These are phyloP conservation scores for Cyanoderma ruficeps DNA, from an alignment of 2,113 vertebrate genomes.

Conservation along the genomic window DNA sequence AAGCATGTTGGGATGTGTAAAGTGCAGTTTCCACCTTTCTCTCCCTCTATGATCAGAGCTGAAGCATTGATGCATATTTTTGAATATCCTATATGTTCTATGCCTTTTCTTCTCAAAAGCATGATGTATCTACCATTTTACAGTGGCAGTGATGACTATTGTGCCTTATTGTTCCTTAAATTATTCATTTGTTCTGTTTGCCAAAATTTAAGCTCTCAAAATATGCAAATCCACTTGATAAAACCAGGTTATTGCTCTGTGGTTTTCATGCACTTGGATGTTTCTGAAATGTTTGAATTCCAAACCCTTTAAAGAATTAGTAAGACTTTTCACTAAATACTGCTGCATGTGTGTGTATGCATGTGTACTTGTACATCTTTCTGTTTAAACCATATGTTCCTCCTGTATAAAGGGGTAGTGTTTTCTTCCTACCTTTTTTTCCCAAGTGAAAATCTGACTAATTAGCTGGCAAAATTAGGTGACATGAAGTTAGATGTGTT, in stretches of 20 bases:
- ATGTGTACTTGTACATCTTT: neutral
- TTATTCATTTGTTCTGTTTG: neutral
- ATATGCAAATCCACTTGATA: neutral
- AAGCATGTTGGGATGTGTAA: neutral
- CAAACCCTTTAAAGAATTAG: neutral
- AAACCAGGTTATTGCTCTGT: neutral
- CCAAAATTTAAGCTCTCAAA: neutral
- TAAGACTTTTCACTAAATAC: neutral
- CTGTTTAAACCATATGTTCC: neutral
- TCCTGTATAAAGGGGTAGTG: neutral
- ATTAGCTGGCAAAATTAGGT: neutral
- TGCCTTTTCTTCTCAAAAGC: neutral
- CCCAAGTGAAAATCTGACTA: neutral
- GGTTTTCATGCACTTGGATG: neutral
- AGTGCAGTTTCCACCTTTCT: neutral
- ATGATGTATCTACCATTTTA: neutral
- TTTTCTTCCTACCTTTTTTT: neutral
- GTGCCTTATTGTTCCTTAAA: neutral
- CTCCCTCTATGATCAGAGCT: neutral
- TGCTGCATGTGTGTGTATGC: fast-evolving
- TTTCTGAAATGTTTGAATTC: neutral
- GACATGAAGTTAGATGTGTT: neutral
- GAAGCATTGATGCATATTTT: neutral
- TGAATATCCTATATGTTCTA: neutral
- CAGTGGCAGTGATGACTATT: neutral